These are phyloP conservation scores for Goniozus legneri DNA, from an alignment of 1,140 invertebrate genomes.

Conservation along the genomic window DNA sequence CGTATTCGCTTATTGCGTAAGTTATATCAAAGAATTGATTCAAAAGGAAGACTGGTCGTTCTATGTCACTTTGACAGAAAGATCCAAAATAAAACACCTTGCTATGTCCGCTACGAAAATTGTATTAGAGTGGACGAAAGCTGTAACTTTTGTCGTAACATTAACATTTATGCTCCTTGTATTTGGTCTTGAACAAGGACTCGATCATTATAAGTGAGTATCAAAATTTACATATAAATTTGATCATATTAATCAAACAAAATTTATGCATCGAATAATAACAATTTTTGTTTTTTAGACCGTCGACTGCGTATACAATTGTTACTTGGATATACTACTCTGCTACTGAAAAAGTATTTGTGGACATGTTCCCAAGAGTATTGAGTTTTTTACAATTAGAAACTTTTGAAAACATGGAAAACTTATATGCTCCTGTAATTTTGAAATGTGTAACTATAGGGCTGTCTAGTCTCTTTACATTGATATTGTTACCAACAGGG, in stretches of 20 bases:
- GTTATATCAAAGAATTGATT: conserved; percentile 69
- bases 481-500: conserved; percentile 56
- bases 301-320: conserved; percentile 61
- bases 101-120: conserved; percentile 81
- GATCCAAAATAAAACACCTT: conserved; percentile 70
- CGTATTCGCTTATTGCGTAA: conserved; percentile 72
- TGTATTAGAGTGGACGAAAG: conserved; percentile 78
- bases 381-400: conserved; percentile 60
- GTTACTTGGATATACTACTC: conserved; percentile 69
- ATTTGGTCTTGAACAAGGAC: conserved; percentile 70
- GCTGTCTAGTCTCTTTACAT: conserved; percentile 55
- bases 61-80: conserved; percentile 68
- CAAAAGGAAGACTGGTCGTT: conserved; percentile 74
- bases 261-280: neutral
- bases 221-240: too few relatives aligned
- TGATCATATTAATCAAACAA: too few relatives aligned
- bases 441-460: conserved; percentile 57
- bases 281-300: conserved; percentile 34
- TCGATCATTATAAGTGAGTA: conserved; percentile 64
- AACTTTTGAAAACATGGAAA: conserved; percentile 64
- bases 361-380: conserved; percentile 60
- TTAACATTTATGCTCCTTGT: conserved; percentile 74
- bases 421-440: conserved; percentile 64
- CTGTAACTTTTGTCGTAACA: conserved; percentile 75
- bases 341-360: conserved; percentile 70